Percentiles rank a stretch among this genome's conserved stretches.
These are phyloP conservation scores for Enteromius anoplus DNA, from an alignment of 2,797 vertebrate genomes.

Conservation along the genomic window DNA sequence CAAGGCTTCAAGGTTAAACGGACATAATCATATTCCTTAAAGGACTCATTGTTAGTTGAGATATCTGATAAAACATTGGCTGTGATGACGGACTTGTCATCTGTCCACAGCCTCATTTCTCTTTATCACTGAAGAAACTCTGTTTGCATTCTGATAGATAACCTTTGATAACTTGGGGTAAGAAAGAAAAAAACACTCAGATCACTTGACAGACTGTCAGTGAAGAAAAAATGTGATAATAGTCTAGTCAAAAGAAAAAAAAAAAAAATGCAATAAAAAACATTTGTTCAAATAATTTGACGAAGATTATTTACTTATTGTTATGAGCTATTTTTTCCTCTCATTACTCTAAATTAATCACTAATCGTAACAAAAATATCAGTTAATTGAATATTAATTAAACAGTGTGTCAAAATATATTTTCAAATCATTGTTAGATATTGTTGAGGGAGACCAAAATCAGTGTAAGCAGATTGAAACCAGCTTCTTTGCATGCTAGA, in stretches of 20 bases:
- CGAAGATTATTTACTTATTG: too few species aligned
- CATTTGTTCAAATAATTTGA: neutral
- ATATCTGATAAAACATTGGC: neutral
- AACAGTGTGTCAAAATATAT: neutral
- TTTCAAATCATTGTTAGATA: too few species aligned
- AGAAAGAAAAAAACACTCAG: neutral
- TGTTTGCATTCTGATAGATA: slow-evolving; percentile 11
- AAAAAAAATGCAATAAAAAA: too few species aligned
- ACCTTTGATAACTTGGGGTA: neutral
- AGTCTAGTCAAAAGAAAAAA: neutral
- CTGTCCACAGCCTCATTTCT: neutral
- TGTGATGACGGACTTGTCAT: neutral
- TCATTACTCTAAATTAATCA: neutral
- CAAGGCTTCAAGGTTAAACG: neutral
- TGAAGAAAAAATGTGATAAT: neutral
- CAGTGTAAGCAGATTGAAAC: too few species aligned
- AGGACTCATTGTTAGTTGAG: slow-evolving; percentile 4
- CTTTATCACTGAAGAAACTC: neutral
- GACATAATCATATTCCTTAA: neutral
- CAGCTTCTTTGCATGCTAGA: slow-evolving; percentile 2
- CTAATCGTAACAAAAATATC: neutral
- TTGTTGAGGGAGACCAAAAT: too few species aligned
- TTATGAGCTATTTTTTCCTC: neutral
- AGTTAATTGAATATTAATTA: neutral
- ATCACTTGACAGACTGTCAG: neutral